These are phyloP conservation scores for Propithecus coquereli DNA, from an alignment of 2,113 vertebrate species.

Conservation along the genomic window DNA sequence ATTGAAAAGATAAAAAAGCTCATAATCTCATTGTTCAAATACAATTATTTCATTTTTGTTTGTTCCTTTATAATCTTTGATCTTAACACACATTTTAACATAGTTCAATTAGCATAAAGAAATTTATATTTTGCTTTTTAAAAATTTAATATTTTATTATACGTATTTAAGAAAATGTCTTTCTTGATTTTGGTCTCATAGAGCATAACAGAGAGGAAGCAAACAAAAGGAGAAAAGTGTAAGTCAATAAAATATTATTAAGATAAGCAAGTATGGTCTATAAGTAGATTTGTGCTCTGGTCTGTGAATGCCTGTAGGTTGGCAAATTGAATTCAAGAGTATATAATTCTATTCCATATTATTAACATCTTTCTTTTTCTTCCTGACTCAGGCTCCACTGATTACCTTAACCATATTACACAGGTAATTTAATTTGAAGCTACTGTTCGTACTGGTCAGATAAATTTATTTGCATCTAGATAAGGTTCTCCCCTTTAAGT, in stretches of 20 bases:
- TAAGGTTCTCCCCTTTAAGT: slow-evolving; percentile 13
- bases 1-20: neutral
- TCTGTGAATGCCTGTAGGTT: slow-evolving; percentile 42
- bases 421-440: slow-evolving; percentile 49
- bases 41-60: neutral
- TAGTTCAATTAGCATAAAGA: neutral
- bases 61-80: slow-evolving; percentile 9
- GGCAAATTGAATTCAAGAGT: slow-evolving; percentile 62
- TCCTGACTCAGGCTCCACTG: slow-evolving; percentile 56
- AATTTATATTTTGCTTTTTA: slow-evolving; percentile 22
- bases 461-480: slow-evolving; percentile 36
- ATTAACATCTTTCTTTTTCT: slow-evolving; percentile 65
- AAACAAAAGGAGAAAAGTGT: slow-evolving; percentile 36
- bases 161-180: neutral
- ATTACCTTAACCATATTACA: slow-evolving; percentile 57
- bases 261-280: slow-evolving; percentile 41
- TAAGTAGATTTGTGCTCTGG: slow-evolving; percentile 63
- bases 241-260: slow-evolving; percentile 54
- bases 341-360: slow-evolving; percentile 63
- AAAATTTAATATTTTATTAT: neutral
- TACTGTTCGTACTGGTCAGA: slow-evolving; percentile 22
- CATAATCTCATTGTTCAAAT: neutral
- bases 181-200: neutral
- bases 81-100: slow-evolving; percentile 24
- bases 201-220: neutral